phyloP scores from a whole-genome alignment of 1,140 invertebrate genomes.

The Apis cerana region DNA sequence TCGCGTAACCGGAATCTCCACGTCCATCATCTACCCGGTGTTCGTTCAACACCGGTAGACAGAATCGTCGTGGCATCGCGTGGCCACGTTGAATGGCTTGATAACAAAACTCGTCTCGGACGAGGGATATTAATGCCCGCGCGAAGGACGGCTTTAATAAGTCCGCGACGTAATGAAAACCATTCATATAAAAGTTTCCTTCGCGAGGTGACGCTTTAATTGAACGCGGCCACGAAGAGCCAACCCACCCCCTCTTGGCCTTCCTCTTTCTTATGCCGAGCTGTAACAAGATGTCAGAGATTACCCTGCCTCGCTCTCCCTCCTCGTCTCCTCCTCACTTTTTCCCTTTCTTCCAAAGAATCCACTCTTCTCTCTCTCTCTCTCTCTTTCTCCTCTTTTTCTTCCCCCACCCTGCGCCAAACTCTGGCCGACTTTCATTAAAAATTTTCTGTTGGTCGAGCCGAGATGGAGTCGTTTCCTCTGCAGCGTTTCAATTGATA shows the following conservation, averaged over 20 bases:
- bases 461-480: constrained; percentile 41
- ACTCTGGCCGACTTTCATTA: constrained; percentile 58
- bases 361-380: not conserved
- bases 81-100: constrained; percentile 49
- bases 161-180: constrained; percentile 77
- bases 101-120: constrained; percentile 74
- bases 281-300: constrained; percentile 52
- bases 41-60: not conserved
- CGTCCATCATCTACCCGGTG: not conserved
- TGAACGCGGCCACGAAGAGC: constrained; percentile 65
- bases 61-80: not conserved
- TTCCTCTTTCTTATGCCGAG: constrained; percentile 41
- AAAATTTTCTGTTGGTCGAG: constrained; percentile 62
- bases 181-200: constrained; percentile 79
- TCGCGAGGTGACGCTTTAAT: constrained; percentile 76
- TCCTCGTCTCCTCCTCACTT: not conserved
- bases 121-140: constrained; percentile 73
- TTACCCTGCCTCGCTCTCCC: constrained; percentile 34
- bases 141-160: constrained; percentile 75
- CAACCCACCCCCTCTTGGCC: constrained; percentile 5
- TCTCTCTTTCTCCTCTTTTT: not conserved
- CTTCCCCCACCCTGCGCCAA: not conserved
- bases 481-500: constrained; percentile 60
- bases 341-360: not conserved
- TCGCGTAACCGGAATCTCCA: not conserved